These are phyloP conservation scores for Periophthalmodon schlosseri DNA, from an alignment of 2,113 vertebrate genomes.

Conservation along the genomic window DNA sequence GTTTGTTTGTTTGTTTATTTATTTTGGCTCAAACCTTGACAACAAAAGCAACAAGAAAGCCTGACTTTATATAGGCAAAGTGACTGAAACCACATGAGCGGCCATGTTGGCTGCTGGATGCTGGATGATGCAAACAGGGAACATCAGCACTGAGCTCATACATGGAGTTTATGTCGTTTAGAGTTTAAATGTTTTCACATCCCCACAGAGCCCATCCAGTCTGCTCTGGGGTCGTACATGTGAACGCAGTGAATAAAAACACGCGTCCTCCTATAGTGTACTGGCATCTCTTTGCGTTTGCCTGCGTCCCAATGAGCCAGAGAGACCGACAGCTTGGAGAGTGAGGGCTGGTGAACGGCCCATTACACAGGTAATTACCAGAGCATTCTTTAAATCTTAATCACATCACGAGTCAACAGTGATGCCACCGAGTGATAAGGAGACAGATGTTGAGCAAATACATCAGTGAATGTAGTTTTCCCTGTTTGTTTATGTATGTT, in stretches of 20 bases:
- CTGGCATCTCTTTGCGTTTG: slow-evolving; percentile 51
- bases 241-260: not conserved
- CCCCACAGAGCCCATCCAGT: not conserved
- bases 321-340: slow-evolving; percentile 69
- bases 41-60: too few relatives aligned
- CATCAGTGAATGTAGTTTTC: slow-evolving; percentile 11
- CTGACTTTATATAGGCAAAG: too few relatives aligned
- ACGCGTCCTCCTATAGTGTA: slow-evolving; percentile 14
- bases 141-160: too few relatives aligned
- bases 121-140: too few relatives aligned
- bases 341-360: slow-evolving; percentile 70
- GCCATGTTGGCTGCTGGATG: too few relatives aligned
- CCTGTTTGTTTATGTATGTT: slow-evolving; percentile 23
- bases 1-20: too few relatives aligned
- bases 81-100: too few relatives aligned
- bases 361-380: slow-evolving; percentile 79
- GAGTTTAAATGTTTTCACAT: too few relatives aligned
- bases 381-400: slow-evolving; percentile 80
- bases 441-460: slow-evolving; percentile 72
- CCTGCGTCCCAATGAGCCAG: slow-evolving; percentile 50
- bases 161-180: too few relatives aligned
- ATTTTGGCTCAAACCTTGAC: too few relatives aligned
- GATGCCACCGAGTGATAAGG: slow-evolving; percentile 69
- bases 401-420: slow-evolving; percentile 74
- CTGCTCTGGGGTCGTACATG: not conserved